phyloP scores from a whole-genome alignment of 2,888 invertebrate species.

The Machimus atricapillus region DNA sequence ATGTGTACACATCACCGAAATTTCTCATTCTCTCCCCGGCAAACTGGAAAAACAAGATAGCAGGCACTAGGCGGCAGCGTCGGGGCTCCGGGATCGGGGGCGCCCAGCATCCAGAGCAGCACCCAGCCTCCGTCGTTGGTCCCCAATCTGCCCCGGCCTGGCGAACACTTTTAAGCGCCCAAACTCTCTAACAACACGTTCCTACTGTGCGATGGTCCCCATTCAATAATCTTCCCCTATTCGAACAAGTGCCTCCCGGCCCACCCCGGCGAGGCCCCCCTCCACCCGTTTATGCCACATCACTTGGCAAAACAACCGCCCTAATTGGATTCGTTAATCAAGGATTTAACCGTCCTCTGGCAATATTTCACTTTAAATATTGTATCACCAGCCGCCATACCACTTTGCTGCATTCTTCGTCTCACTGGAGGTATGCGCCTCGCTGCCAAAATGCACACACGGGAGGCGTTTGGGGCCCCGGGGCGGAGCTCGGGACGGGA shows the following conservation, averaged over 20 bases:
- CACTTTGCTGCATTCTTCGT: slow-evolving; percentile 38
- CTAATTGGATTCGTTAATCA: slow-evolving; percentile 55
- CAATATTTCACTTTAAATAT: slow-evolving; percentile 49
- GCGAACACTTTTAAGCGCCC: slow-evolving; percentile 41
- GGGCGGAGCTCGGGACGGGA: neutral
- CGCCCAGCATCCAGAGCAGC: neutral
- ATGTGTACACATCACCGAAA: slow-evolving; percentile 40
- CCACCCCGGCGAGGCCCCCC: slow-evolving; percentile 48
- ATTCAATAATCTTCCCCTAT: slow-evolving; percentile 41
- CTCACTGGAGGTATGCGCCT: slow-evolving; percentile 8
- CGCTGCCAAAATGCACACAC: slow-evolving; percentile 22
- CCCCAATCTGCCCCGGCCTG: slow-evolving; percentile 20
- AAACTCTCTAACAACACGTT: slow-evolving; percentile 41
- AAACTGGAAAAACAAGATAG: slow-evolving; percentile 35
- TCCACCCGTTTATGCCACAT: slow-evolving; percentile 50
- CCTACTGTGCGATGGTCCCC: slow-evolving; percentile 34
- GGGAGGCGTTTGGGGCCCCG: neutral
- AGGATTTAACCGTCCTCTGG: slow-evolving; percentile 54
- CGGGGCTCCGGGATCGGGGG: neutral
- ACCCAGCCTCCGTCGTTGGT: neutral
- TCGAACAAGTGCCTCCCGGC: slow-evolving; percentile 46
- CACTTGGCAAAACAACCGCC: slow-evolving; percentile 52
- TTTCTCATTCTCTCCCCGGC: slow-evolving; percentile 35
- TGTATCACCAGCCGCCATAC: slow-evolving; percentile 38
- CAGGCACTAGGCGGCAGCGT: slow-evolving; percentile 8